Evolutionary conservation across 1,140 invertebrate genomes (phyloP).

Genomic region (Polypedilum pembai): DNA sequence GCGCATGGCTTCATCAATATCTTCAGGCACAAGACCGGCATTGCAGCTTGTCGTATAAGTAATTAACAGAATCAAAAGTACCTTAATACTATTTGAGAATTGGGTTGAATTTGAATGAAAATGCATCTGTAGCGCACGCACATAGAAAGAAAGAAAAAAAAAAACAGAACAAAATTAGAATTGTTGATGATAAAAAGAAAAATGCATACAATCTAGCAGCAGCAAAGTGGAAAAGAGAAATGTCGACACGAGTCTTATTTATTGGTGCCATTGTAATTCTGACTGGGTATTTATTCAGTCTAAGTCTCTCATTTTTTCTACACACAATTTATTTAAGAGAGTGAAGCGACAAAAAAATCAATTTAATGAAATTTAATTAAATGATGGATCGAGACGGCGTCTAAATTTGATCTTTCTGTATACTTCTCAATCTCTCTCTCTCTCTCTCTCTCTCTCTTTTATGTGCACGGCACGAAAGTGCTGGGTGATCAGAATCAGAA

Average conservation of each 20-base stretch:
- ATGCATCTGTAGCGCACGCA: not conserved
- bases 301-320: no score
- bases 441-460: not conserved
- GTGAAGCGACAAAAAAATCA: not conserved
- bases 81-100: conserved; percentile 1
- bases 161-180: not conserved
- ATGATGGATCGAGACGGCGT: conserved; percentile 10
- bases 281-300: not conserved
- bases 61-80: not conserved
- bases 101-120: not conserved
- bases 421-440: not conserved
- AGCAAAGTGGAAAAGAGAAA: not conserved
- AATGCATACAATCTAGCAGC: not conserved
- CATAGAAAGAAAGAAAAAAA: not conserved
- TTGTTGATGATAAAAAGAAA: not conserved
- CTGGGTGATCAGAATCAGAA: not conserved
- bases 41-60: not conserved
- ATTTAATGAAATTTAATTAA: conserved; percentile 29
- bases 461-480: not conserved
- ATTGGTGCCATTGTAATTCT: not conserved
- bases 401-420: not conserved
- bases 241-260: not conserved
- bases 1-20: not conserved
- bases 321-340: not conserved
- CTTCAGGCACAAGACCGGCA: not conserved